Conservation (phyloP, 2,888 invertebrate species). For the Tetanocera ferruginea region DNA sequence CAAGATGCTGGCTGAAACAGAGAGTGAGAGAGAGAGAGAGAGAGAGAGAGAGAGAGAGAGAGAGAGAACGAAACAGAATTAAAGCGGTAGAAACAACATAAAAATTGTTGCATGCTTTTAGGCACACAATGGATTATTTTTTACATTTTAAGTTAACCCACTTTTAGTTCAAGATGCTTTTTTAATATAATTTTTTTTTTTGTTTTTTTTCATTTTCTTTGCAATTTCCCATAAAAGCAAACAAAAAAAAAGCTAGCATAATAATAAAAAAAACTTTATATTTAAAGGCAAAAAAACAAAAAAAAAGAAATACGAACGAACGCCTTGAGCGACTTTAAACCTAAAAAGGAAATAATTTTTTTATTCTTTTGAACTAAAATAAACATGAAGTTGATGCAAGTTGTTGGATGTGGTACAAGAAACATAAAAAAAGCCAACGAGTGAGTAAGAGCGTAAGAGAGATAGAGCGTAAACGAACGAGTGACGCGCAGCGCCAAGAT, state of each 20-base stretch:
- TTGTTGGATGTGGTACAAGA: neutral
- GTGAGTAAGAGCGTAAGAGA: neutral
- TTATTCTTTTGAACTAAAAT: slow-evolving; percentile 20
- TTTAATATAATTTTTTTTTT: neutral
- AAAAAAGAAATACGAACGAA: neutral
- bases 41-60: neutral
- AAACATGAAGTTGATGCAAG: slow-evolving; percentile 17
- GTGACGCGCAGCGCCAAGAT: neutral
- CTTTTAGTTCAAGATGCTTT: slow-evolving; percentile 23
- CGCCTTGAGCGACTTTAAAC: slow-evolving; percentile 42
- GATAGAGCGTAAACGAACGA: neutral
- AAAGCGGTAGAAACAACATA: neutral
- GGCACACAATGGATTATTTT: slow-evolving; percentile 20
- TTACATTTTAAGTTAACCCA: slow-evolving; percentile 35
- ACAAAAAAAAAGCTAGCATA: neutral
- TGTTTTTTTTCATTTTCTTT: neutral
- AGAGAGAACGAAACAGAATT: neutral
- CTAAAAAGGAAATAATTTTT: slow-evolving; percentile 38
- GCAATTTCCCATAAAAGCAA: neutral
- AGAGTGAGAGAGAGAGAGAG: neutral
- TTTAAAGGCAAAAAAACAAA: neutral
- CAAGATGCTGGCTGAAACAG: neutral
- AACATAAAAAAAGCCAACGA: neutral
- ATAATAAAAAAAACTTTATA: slow-evolving; percentile 13
- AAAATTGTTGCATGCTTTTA: slow-evolving; percentile 16